Conservation (phyloP, 2,797 vertebrate species). For the Mormyrus proboscirostris region DNA sequence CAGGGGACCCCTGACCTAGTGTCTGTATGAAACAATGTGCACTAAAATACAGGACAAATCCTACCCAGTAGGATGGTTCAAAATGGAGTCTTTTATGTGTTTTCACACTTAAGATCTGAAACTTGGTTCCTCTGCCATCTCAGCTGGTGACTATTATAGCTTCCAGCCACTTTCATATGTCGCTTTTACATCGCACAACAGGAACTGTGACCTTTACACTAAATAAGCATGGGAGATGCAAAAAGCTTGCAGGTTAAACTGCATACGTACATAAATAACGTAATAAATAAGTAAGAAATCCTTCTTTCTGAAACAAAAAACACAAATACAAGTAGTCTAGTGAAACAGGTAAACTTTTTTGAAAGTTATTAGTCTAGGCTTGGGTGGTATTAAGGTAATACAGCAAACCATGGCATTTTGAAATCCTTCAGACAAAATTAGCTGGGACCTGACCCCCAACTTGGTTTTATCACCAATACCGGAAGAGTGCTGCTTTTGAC, state of each 20-base stretch:
- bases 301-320: neutral
- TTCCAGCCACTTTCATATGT: neutral
- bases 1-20: neutral
- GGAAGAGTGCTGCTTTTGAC: neutral
- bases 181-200: neutral
- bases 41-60: too few relatives aligned
- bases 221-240: neutral
- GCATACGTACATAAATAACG: neutral
- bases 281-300: neutral
- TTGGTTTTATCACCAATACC: neutral
- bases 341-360: neutral
- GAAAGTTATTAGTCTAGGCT: neutral
- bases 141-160: too few relatives aligned
- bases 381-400: neutral
- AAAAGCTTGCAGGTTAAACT: neutral
- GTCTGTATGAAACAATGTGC: neutral
- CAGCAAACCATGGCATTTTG: neutral
- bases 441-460: neutral
- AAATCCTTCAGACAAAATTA: neutral
- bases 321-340: neutral
- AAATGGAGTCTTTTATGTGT: too few relatives aligned
- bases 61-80: too few relatives aligned
- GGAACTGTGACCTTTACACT: neutral
- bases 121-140: neutral
- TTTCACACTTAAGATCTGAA: neutral